Evolutionary conservation across 1,140 invertebrate genomes (phyloP).

Genomic region (Centruroides vittatus): DNA sequence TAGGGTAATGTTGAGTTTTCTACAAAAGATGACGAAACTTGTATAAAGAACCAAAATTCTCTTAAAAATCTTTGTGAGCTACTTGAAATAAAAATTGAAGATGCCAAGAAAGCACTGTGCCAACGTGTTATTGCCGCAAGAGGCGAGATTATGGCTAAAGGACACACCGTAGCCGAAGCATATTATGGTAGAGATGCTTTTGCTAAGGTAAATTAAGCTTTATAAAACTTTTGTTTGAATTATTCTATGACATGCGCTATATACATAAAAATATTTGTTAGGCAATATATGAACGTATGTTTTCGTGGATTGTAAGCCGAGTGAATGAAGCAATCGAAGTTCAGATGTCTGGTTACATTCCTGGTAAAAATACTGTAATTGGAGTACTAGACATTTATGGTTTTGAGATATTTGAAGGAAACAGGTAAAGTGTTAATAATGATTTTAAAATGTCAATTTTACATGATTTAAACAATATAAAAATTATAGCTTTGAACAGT

Average conservation of each 20-base stretch:
- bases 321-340: constrained; percentile 59
- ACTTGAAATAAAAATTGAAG: constrained; percentile 52
- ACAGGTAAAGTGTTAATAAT: constrained; percentile 37
- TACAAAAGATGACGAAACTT: constrained; percentile 31
- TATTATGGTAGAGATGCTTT: constrained; percentile 83
- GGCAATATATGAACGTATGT: constrained; percentile 62
- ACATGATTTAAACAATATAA: not conserved
- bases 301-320: constrained; percentile 58
- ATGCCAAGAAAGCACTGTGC: constrained; percentile 60
- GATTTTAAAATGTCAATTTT: not conserved
- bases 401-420: constrained; percentile 91
- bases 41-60: constrained; percentile 43
- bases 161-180: constrained; percentile 67
- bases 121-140: constrained; percentile 80
- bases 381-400: constrained; percentile 95
- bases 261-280: constrained; percentile 4
- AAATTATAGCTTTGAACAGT: constrained; percentile 52
- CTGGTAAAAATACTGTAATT: constrained; percentile 59
- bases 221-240: not conserved
- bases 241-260: not conserved
- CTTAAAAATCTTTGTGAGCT: constrained; percentile 48
- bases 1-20: constrained; percentile 14
- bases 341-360: constrained; percentile 8
- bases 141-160: constrained; percentile 86
- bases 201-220: constrained; percentile 50